Base-by-base conservation (phyloP, 2,797 vertebrate species). In the Tadarida brasiliensis region DNA sequence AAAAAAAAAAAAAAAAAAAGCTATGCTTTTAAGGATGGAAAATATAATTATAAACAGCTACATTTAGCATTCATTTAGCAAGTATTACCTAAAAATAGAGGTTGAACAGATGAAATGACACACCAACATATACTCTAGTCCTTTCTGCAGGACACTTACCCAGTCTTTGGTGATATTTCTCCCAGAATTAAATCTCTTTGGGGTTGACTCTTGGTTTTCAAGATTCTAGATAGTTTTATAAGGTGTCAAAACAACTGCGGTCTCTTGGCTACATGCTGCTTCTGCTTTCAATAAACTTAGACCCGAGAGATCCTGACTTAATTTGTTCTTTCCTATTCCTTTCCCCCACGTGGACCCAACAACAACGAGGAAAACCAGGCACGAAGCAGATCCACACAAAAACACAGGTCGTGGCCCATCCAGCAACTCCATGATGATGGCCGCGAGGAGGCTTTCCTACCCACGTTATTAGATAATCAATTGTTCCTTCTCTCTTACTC, bases 21-120 rank as follows among this genome's bases (percentile, higher is more conserved):
- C 49, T 89, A 73, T 61, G 35, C 35, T 95, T 83, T 68, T 9
- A 74, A 83, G 95, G 94, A 82, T 80, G 86, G 35, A 94, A 96
- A 96, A 47, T 30, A 12, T 16, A 96, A 84, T 81, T 95, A 47
- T 28, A 88, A n/a, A n/a, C 71, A 78, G 15, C 61, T 87, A 95
- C 87, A 70, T 51, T 90, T 39, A 84, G 47, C 22, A 67, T 65
- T 81, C 51, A 59, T 71, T 78, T 80, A 76, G 57, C 59, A 88
- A 94, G 59, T 68, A 77, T 80, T 65, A 65, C 59, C 49, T 57
- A 76, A 90, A 92, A 88, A 90, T 39, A 76, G 65, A 24, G 5
- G 11, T 0, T 57, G 65, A 96, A 92, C 11, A 76, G 59, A 90
- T 28, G 39, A 68, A 85, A 63, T 44, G 28, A 35, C 12, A 28